These are phyloP conservation scores for Dascyllus trimaculatus DNA, from an alignment of 2,113 vertebrate species.

Conservation along the genomic window DNA sequence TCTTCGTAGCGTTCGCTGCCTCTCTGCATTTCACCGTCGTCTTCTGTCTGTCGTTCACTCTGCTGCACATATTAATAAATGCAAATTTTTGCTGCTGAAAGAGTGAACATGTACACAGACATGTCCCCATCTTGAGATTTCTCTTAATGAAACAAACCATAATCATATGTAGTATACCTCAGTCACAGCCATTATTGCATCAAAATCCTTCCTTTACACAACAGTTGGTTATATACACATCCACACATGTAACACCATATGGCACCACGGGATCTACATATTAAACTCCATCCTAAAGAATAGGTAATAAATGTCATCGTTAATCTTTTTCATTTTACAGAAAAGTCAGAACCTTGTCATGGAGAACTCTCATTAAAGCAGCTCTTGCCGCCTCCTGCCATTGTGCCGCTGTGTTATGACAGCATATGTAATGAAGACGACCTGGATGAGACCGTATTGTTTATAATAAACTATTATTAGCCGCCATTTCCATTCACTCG, in stretches of 20 bases:
- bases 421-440: slow-evolving; percentile 40
- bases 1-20: slow-evolving; percentile 27
- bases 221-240: slow-evolving; percentile 4
- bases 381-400: slow-evolving; percentile 5
- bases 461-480: slow-evolving; percentile 56
- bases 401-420: slow-evolving; percentile 33
- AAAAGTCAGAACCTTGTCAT: slow-evolving; percentile 25
- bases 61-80: slow-evolving; percentile 6
- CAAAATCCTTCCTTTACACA: not conserved
- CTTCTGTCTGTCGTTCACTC: slow-evolving; percentile 20
- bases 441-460: slow-evolving; percentile 33
- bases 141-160: not conserved
- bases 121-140: not conserved
- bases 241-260: slow-evolving; percentile 16
- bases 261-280: slow-evolving; percentile 1
- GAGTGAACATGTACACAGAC: not conserved
- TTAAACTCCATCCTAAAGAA: not conserved
- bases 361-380: slow-evolving; percentile 33
- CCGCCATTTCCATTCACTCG: slow-evolving; percentile 31
- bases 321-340: slow-evolving; percentile 16
- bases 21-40: slow-evolving; percentile 37
- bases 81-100: slow-evolving; percentile 13
- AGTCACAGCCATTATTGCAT: slow-evolving; percentile 6
- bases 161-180: too few relatives aligned
- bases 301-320: slow-evolving; percentile 8